Evolutionary conservation across 2,888 invertebrate genomes (phyloP).

Genomic region (Gymnocheta viridis): DNA sequence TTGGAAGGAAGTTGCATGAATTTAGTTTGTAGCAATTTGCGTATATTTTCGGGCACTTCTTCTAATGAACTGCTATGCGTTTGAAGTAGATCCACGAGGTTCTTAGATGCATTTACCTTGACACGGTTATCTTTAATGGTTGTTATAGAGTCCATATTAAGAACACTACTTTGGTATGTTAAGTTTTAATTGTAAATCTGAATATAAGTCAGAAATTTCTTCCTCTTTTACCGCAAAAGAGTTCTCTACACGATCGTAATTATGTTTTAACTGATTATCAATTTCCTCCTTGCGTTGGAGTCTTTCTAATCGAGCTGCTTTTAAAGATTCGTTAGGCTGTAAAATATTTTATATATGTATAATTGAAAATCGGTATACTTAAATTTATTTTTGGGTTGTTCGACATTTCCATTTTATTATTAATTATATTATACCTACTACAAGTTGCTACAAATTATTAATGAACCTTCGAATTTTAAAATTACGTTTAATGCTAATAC

Average conservation of each 20-base stretch:
- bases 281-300: conserved; percentile 88
- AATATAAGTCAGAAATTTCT: conserved; percentile 88
- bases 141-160: conserved; percentile 83
- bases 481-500: no score
- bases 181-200: conserved; percentile 88
- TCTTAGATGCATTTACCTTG: conserved; percentile 85
- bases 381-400: no score
- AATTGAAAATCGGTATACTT: neutral
- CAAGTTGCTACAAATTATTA: no score
- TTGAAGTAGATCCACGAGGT: conserved; percentile 84
- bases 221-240: conserved; percentile 91
- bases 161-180: conserved; percentile 82
- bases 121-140: conserved; percentile 86
- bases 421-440: no score
- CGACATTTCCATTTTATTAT: no score
- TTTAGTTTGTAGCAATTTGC: conserved; percentile 70
- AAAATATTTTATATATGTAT: neutral
- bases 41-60: conserved; percentile 84
- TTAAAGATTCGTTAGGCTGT: conserved; percentile 72
- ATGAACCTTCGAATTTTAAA: no score
- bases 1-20: conserved; percentile 40
- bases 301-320: conserved; percentile 82
- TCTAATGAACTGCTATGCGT: conserved; percentile 82
- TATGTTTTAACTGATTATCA: conserved; percentile 89
- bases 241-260: conserved; percentile 89